A percentile compares a stretch with the other conserved stretches of the same genome.
Conservation (phyloP, 2,113 vertebrate species). For the Murina feae region DNA sequence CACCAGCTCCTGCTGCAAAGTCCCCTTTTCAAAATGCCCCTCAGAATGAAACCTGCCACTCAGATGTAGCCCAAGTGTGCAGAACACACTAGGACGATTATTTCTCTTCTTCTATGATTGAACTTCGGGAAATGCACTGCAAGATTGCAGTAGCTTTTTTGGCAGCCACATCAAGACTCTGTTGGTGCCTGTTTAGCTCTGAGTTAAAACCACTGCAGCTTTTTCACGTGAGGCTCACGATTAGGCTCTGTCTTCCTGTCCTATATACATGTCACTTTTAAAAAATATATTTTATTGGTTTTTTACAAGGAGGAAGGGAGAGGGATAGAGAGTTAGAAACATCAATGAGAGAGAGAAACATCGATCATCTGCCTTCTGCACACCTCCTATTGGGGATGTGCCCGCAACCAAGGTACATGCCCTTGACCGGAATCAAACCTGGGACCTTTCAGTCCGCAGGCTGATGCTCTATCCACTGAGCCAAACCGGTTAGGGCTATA, state of each 20-base stretch:
- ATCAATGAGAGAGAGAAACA: no score
- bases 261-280: not conserved
- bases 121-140: not conserved
- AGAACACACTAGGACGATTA: not conserved
- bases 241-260: not conserved
- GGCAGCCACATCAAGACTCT: not conserved
- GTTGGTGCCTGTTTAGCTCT: not conserved
- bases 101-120: conserved; percentile 24
- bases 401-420: no score
- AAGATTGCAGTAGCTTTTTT: not conserved
- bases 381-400: no score
- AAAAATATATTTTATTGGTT: no score
- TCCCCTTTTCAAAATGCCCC: not conserved
- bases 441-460: no score
- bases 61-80: not conserved
- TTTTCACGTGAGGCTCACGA: not conserved
- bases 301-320: no score
- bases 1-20: not conserved
- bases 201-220: not conserved
- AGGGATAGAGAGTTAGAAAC: no score
- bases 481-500: no score
- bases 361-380: no score
- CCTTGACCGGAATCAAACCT: no score
- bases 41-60: not conserved
- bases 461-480: no score